Conservation (phyloP, 2,113 vertebrate genomes). For the Cricetomys ansorgei region DNA sequence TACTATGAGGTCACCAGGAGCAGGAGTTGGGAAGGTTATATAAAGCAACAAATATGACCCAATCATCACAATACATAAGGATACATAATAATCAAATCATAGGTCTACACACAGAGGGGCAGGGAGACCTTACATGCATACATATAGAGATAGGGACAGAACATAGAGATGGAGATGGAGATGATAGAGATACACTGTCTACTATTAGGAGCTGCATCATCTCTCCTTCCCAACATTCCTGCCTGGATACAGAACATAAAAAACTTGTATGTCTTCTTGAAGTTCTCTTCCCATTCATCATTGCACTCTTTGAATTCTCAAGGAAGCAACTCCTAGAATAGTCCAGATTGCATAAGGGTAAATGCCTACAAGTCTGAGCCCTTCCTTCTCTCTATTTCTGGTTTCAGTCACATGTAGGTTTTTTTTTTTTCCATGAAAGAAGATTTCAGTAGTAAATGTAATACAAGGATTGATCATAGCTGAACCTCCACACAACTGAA, state of each 20-base stretch:
- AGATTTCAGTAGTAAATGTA: slow-evolving; percentile 5
- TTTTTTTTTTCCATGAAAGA: slow-evolving; percentile 17
- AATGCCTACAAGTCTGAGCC: not conserved
- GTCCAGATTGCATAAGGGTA: not conserved
- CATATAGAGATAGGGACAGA: not conserved
- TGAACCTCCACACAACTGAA: slow-evolving; percentile 7
- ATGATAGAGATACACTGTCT: not conserved
- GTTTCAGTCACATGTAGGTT: not conserved
- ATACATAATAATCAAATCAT: not conserved
- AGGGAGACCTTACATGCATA: not conserved
- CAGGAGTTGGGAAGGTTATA: not conserved
- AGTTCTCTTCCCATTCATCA: not conserved
- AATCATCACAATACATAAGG: not conserved
- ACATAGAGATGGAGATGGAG: no score
- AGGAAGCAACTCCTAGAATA: not conserved
- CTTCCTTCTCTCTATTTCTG: not conserved
- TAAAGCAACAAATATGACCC: slow-evolving; percentile 7
- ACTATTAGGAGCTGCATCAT: not conserved
- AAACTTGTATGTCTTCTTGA: not conserved
- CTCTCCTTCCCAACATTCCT: not conserved
- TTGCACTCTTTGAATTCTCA: not conserved
- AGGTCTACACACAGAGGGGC: not conserved
- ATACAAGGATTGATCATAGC: not conserved
- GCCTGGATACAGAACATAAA: not conserved
- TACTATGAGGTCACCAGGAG: not conserved